Percentiles rank a stretch among this genome's conserved stretches.
Evolutionary conservation across 2,797 vertebrate species (phyloP).

Genomic region (Amazona ochrocephala): DNA sequence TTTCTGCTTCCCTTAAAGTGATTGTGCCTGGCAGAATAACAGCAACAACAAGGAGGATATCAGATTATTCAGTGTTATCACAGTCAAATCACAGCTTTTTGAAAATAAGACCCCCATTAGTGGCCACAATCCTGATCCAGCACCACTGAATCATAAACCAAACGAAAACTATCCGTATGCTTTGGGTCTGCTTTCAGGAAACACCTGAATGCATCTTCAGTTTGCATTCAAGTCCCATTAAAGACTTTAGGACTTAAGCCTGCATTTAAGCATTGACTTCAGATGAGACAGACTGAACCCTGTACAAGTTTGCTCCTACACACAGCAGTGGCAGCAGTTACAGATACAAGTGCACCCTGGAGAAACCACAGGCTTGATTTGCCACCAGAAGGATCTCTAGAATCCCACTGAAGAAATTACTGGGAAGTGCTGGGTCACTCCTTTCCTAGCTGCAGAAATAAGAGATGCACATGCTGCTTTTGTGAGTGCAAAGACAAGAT

Average conservation of each 20-base stretch:
- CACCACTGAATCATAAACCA: background rate
- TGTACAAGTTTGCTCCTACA: background rate
- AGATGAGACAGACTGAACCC: accelerated
- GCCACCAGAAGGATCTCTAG: background rate
- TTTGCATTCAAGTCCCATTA: background rate
- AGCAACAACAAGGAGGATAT: background rate
- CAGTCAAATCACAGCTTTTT: background rate
- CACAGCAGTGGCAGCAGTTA: accelerated
- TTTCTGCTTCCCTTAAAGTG: background rate
- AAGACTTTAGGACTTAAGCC: background rate
- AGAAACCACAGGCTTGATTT: background rate
- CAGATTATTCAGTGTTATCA: background rate
- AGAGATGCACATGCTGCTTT: background rate
- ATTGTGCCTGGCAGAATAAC: background rate
- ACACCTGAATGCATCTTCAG: background rate
- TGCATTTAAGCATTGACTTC: background rate
- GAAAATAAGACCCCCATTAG: background rate
- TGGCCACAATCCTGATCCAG: background rate
- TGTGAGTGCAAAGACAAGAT: accelerated
- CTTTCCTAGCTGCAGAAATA: background rate
- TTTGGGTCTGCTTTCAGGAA: background rate
- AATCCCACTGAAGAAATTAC: background rate
- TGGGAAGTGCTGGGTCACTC: background rate
- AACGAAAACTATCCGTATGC: background rate
- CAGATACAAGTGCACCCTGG: background rate